phyloP scores from a whole-genome alignment of 2,113 vertebrate species.

The Opisthocomus hoazin region DNA sequence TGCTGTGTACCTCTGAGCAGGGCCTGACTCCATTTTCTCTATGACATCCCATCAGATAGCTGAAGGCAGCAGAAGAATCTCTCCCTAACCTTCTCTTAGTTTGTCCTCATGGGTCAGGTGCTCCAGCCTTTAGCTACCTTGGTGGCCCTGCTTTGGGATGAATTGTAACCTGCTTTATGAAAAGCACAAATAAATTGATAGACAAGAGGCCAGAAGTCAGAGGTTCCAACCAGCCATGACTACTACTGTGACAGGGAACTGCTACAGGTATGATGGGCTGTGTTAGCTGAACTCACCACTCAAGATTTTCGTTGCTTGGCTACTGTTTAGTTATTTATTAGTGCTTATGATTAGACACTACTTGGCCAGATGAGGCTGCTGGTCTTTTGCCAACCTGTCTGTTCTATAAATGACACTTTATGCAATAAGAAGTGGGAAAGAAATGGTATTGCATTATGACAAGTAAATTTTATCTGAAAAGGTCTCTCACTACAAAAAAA shows the following conservation, averaged over 20 bases:
- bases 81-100: background rate
- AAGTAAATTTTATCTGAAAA: background rate
- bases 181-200: background rate
- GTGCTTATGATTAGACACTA: background rate
- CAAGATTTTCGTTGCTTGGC: background rate
- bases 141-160: background rate
- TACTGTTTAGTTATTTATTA: background rate
- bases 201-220: background rate
- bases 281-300: background rate
- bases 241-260: background rate
- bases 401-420: background rate
- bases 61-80: background rate
- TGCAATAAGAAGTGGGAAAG: background rate
- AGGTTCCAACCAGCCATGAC: background rate
- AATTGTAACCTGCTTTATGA: background rate
- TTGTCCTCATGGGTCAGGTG: background rate
- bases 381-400: background rate
- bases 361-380: background rate
- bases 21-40: background rate
- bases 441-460: accelerated
- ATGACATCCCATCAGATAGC: no score
- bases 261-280: background rate
- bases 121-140: background rate
- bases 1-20: background rate
- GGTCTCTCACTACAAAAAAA: background rate